Evolutionary conservation across 2,113 vertebrate genomes (phyloP).

Genomic region (Oryzias woworae): DNA sequence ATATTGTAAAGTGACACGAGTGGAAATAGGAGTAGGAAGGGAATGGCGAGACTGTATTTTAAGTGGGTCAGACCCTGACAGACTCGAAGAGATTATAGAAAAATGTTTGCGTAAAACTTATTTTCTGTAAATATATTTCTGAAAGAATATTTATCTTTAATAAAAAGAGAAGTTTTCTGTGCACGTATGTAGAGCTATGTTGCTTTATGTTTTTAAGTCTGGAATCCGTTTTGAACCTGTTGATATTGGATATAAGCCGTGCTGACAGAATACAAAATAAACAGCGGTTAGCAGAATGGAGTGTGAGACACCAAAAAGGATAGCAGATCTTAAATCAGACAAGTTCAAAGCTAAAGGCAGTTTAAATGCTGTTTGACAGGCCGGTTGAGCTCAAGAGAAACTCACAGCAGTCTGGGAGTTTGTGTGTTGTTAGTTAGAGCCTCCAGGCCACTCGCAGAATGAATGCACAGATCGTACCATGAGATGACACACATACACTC

Average conservation of each 20-base stretch:
- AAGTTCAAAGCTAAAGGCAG: conserved; percentile 25
- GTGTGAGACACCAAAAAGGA: not conserved
- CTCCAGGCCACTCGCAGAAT: conserved; percentile 4
- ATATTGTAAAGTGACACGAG: conserved; percentile 13
- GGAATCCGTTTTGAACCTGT: no score
- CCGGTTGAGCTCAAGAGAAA: conserved; percentile 16
- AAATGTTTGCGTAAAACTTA: not conserved
- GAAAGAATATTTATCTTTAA: no score
- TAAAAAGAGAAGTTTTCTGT: no score
- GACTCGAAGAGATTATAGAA: conserved; percentile 15
- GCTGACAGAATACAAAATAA: no score
- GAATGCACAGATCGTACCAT: no score
- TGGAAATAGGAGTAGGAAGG: not conserved
- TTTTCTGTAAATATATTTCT: not conserved
- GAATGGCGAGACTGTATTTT: conserved; percentile 20
- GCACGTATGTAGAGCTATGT: no score
- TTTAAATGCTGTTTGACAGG: conserved; percentile 24
- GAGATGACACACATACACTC: no score
- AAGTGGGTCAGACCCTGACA: conserved; percentile 53
- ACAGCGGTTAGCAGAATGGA: no score
- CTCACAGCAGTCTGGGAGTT: conserved; percentile 27
- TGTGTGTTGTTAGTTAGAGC: conserved; percentile 49
- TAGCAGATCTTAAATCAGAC: not conserved
- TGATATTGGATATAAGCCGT: no score
- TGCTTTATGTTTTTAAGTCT: no score